Percentiles rank a stretch among this genome's conserved stretches.
phyloP scores from a whole-genome alignment of 2,888 invertebrate species.

The Phortica magna region DNA sequence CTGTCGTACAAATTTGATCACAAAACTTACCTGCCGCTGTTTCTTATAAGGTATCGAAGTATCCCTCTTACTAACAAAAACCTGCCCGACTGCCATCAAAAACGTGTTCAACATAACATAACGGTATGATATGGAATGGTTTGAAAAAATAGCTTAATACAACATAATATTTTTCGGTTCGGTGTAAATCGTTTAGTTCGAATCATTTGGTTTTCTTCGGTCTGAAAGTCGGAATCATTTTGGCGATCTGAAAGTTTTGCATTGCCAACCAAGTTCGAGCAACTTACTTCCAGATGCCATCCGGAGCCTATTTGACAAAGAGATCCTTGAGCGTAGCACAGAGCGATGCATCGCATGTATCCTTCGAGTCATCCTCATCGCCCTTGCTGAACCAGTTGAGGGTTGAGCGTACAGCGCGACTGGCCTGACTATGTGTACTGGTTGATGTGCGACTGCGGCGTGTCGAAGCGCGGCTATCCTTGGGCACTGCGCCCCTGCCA shows the following conservation, averaged over 20 bases:
- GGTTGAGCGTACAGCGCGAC: conserved; percentile 73
- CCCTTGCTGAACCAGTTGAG: conserved; percentile 82
- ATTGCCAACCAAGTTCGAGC: not conserved
- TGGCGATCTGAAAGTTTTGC: not conserved
- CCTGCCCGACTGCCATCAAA: too few species aligned
- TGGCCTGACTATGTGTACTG: conserved; percentile 60
- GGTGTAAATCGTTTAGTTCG: too few species aligned
- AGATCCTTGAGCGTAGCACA: conserved; percentile 91
- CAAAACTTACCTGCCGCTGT: conserved; percentile 54
- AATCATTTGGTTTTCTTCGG: not conserved
- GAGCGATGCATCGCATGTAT: conserved; percentile 88
- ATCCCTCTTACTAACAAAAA: too few species aligned
- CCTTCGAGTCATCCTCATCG: conserved; percentile 84
- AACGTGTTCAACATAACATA: too few species aligned
- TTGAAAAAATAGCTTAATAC: too few species aligned
- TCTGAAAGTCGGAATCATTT: not conserved
- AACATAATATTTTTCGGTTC: too few species aligned
- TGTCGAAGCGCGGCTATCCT: conserved; percentile 58
- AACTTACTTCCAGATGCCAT: not conserved
- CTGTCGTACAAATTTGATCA: conserved; percentile 41
- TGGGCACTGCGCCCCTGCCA: conserved; percentile 58
- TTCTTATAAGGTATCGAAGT: conserved; percentile 40
- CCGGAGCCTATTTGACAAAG: conserved; percentile 85
- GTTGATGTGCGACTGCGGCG: conserved; percentile 64
- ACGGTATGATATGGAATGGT: too few species aligned